A percentile compares a stretch with the other conserved stretches of the same genome.
phyloP scores from a whole-genome alignment of 2,113 vertebrate species.

The Lagenorhynchus albirostris region DNA sequence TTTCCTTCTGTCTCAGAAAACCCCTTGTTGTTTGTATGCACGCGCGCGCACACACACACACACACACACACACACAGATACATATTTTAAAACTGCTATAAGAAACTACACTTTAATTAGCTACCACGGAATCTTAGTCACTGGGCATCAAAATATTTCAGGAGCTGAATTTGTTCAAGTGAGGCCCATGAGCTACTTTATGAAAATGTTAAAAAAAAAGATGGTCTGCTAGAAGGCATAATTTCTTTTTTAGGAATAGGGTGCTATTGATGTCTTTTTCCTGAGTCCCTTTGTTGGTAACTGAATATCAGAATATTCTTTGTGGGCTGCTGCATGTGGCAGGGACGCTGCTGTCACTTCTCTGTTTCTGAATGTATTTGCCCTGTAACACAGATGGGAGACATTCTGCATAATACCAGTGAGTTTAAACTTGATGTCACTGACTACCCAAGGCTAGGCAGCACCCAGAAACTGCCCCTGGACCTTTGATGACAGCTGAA shows the following conservation, averaged over 20 bases:
- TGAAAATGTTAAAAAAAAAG: background rate
- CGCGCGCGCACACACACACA: background rate
- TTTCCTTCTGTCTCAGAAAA: background rate
- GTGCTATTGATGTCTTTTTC: background rate
- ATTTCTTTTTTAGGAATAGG: background rate
- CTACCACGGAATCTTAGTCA: background rate
- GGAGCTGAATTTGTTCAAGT: background rate
- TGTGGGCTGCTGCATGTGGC: conserved; percentile 11
- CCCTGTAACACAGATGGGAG: background rate
- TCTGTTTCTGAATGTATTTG: conserved; percentile 9
- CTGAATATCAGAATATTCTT: background rate
- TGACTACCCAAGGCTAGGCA: background rate
- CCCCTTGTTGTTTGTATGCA: accelerated
- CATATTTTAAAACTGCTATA: background rate
- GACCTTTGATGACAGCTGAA: background rate
- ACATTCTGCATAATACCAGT: background rate
- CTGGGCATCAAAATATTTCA: background rate
- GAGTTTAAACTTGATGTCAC: background rate
- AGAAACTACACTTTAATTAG: background rate
- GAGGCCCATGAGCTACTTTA: background rate
- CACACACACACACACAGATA: background rate
- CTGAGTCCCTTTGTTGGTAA: background rate
- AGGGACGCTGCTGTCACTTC: background rate
- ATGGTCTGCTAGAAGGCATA: background rate
- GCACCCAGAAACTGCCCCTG: background rate